Percentiles rank a stretch among this genome's conserved stretches.
phyloP scores from a whole-genome alignment of 1,140 invertebrate genomes.

The Amyelois transitella region DNA sequence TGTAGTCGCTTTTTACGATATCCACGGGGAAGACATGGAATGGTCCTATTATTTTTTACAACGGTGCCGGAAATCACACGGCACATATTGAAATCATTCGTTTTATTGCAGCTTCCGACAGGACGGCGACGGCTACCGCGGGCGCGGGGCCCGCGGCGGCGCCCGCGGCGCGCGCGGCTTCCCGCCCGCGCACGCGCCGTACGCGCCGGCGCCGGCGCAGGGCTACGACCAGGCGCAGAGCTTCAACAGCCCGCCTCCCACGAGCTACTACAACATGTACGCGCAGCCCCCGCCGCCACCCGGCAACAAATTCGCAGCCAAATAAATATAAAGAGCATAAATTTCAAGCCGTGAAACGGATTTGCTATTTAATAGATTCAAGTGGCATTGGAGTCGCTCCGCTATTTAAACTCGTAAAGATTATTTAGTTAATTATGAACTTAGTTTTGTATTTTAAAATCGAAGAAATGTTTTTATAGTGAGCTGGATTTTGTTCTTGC shows the following conservation, averaged over 20 bases:
- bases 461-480: not conserved
- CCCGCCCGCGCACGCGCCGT: conserved; percentile 23
- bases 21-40: too few relatives aligned
- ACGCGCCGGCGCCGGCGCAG: conserved; percentile 14
- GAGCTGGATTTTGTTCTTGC: not conserved
- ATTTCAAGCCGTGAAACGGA: not conserved
- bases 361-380: not conserved
- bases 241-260: conserved; percentile 28
- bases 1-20: too few relatives aligned
- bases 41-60: too few relatives aligned
- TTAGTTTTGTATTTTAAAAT: not conserved
- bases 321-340: conserved; percentile 3
- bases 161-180: conserved; percentile 14
- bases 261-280: conserved; percentile 63
- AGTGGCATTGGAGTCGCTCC: not conserved
- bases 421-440: conserved; percentile 1
- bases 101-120: conserved; percentile 17
- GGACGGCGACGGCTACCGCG: conserved; percentile 27
- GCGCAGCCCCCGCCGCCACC: conserved; percentile 40
- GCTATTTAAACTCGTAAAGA: conserved; percentile 5
- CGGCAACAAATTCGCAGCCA: conserved; percentile 17
- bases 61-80: too few relatives aligned
- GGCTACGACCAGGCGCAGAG: conserved; percentile 11
- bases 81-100: too few relatives aligned
- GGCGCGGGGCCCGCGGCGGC: conserved; percentile 22